Conservation (phyloP, 1,140 invertebrate species). For the Magallana gigas region DNA sequence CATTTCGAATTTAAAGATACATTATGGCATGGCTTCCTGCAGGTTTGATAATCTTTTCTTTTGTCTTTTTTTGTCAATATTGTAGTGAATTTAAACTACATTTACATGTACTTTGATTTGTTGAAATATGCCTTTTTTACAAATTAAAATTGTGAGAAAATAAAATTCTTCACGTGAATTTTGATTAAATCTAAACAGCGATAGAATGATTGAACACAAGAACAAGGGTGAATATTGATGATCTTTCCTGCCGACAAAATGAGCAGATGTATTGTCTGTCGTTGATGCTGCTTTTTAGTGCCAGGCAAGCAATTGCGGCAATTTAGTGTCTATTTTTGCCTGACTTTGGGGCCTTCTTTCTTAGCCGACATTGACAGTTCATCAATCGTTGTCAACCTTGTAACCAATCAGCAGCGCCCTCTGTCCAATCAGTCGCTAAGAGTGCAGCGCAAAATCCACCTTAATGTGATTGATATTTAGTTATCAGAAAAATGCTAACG, state of each 20-base stretch:
- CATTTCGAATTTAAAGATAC: too few species aligned
- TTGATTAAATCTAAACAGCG: not conserved
- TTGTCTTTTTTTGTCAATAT: not conserved
- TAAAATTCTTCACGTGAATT: not conserved
- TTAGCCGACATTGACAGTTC: not conserved
- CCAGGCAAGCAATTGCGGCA: too few species aligned
- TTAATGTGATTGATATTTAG: too few species aligned
- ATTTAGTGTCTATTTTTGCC: too few species aligned
- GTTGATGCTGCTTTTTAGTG: too few species aligned
- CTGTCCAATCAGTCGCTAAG: not conserved
- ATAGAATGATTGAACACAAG: not conserved
- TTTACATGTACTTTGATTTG: not conserved
- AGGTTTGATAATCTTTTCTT: not conserved
- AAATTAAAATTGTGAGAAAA: not conserved
- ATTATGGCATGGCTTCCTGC: not conserved
- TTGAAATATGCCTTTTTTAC: conserved; percentile 3
- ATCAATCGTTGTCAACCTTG: not conserved
- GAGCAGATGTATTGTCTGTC: too few species aligned
- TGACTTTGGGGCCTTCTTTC: not conserved
- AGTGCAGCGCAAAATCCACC: not conserved
- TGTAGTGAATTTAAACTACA: not conserved
- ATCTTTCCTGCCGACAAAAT: too few species aligned
- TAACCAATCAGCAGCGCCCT: not conserved
- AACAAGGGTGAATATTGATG: too few species aligned
- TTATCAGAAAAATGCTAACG: too few species aligned